These are phyloP conservation scores for Oncorhynchus nerka DNA, from an alignment of 2,113 vertebrate genomes.

Conservation along the genomic window DNA sequence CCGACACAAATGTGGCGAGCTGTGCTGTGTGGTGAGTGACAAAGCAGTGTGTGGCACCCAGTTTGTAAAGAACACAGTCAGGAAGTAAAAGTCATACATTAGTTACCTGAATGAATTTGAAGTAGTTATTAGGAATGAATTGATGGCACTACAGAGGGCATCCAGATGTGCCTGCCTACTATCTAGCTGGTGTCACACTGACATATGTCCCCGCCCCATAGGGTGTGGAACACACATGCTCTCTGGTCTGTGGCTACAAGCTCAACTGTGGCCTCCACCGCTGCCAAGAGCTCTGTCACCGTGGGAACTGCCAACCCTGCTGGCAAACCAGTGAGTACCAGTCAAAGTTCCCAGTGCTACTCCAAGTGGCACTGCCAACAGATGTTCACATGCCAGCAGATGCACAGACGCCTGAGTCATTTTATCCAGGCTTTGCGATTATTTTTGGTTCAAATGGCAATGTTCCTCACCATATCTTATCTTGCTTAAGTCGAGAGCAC, in stretches of 20 bases:
- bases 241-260: slow-evolving; percentile 92
- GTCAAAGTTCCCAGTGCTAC: neutral
- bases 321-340: slow-evolving; percentile 93
- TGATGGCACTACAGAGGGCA: no score
- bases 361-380: neutral
- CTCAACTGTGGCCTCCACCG: slow-evolving; percentile 95
- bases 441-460: no score
- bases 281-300: slow-evolving; percentile 95
- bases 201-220: slow-evolving; percentile 43
- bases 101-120: no score
- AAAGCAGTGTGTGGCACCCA: neutral
- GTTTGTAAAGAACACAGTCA: no score
- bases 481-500: no score
- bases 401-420: no score
- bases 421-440: no score
- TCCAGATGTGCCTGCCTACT: no score
- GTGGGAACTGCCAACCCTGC: slow-evolving; percentile 93
- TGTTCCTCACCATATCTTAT: no score
- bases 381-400: neutral
- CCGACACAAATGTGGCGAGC: slow-evolving; percentile 92
- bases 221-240: slow-evolving; percentile 90
- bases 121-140: no score
- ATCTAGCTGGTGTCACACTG: no score
- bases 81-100: no score
- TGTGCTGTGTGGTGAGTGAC: slow-evolving; percentile 92